Conservation (phyloP, 2,113 vertebrate species). For the Megaleporinus macrocephalus region DNA sequence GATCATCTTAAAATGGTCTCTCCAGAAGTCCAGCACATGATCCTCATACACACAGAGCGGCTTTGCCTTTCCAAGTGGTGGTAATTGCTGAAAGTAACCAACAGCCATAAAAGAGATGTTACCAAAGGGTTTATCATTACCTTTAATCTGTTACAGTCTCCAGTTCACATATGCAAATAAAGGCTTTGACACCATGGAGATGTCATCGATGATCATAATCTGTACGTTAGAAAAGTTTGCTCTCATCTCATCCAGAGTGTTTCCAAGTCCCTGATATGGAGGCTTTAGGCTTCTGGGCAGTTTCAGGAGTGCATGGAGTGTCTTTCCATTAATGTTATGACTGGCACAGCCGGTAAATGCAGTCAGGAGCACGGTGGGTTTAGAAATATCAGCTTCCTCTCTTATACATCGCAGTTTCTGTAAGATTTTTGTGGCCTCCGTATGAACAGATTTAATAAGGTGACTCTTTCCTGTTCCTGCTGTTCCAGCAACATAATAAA, state of each 20-base stretch:
- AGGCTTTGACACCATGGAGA: constrained; percentile 50
- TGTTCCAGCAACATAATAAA: constrained; percentile 47
- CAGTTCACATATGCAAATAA: constrained; percentile 52
- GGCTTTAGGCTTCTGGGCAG: no score
- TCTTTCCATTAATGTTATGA: constrained; percentile 44
- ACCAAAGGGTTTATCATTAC: constrained; percentile 44
- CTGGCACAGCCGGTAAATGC: constrained; percentile 31
- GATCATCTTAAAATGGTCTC: no score
- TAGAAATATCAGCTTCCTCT: constrained; percentile 33
- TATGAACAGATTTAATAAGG: not conserved
- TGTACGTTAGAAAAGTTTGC: not conserved
- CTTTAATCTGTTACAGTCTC: constrained; percentile 53
- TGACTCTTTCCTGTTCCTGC: constrained; percentile 53
- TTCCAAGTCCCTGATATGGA: no score
- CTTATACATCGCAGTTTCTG: no score
- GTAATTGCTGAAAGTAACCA: not conserved
- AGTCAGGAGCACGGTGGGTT: constrained; percentile 41
- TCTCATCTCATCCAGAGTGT: no score
- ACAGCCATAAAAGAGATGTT: not conserved
- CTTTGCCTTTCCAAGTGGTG: no score
- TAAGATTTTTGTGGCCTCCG: constrained; percentile 41
- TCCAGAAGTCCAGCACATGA: no score
- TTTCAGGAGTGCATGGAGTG: not conserved
- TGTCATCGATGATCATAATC: constrained; percentile 49
- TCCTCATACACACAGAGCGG: no score